Percentiles rank a stretch among this genome's conserved stretches.
Evolutionary conservation across 2,797 vertebrate species (phyloP).

Genomic region (Tenualosa thibaudeaui): DNA sequence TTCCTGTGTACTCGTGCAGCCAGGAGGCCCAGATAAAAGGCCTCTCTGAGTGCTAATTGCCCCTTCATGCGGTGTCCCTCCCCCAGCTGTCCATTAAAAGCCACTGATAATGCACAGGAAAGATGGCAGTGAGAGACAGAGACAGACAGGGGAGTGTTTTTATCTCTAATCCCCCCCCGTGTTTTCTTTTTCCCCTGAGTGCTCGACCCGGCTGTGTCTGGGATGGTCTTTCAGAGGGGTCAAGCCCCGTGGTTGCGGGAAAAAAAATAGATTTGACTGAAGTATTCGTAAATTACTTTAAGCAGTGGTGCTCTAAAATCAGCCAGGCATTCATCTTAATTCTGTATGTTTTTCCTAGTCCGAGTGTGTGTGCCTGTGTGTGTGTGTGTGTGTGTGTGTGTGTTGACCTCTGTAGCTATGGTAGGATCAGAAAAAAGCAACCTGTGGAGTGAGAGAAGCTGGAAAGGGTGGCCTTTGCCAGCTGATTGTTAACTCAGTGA

Average conservation of each 20-base stretch:
- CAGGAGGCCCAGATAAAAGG: constrained; percentile 68
- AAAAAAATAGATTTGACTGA: neutral
- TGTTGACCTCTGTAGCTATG: constrained; percentile 8
- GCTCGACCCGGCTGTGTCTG: neutral
- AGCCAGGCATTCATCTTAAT: neutral
- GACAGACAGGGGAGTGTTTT: neutral
- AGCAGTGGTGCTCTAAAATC: neutral
- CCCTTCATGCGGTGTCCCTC: constrained; percentile 54
- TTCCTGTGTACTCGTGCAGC: constrained; percentile 37
- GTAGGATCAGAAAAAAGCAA: constrained; percentile 34
- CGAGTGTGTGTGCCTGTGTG: constrained; percentile 18
- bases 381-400: constrained; percentile 29
- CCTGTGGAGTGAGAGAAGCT: neutral
- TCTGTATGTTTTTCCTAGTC: constrained; percentile 6
- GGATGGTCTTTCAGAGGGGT: neutral
- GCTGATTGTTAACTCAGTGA: constrained; percentile 28
- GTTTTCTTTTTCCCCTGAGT: neutral
- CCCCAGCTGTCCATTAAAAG: constrained; percentile 63
- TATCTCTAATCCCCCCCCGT: constrained; percentile 2
- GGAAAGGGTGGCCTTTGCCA: constrained; percentile 19
- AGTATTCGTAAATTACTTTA: constrained; percentile 3
- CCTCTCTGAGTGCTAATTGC: constrained; percentile 64
- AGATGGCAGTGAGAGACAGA: neutral
- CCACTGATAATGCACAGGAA: constrained; percentile 38
- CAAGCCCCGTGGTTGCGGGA: neutral